phyloP scores from a whole-genome alignment of 2,113 vertebrate species.

The Eolophus roseicapilla region DNA sequence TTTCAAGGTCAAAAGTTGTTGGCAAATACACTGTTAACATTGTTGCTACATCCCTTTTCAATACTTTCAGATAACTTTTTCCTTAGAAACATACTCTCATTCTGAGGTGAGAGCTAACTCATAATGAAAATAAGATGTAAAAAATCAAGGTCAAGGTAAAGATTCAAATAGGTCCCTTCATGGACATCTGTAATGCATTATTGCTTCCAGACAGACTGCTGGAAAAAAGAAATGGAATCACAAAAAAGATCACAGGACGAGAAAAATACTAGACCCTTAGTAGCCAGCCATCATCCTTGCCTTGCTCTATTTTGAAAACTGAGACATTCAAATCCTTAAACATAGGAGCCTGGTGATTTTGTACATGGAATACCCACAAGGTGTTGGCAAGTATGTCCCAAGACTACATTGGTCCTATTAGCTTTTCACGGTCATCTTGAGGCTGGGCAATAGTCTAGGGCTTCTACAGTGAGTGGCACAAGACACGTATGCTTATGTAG shows the following conservation, averaged over 20 bases:
- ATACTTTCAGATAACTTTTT: background rate
- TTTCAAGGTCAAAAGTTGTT: background rate
- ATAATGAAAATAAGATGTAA: background rate
- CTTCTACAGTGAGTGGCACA: background rate
- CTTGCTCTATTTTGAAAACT: background rate
- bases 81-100: background rate
- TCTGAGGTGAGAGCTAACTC: background rate
- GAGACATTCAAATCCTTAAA: background rate
- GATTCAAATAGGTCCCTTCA: background rate
- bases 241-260: rapidly evolving
- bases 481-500: background rate
- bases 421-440: background rate
- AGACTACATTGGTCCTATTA: background rate
- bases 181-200: background rate
- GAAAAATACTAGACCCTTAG: background rate
- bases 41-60: background rate
- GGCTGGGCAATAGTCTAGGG: background rate
- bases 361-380: no score
- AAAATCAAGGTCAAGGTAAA: background rate
- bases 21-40: background rate
- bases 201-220: background rate
- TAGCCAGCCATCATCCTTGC: background rate
- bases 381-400: background rate
- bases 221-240: background rate
- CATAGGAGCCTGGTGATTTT: background rate